These are phyloP conservation scores for Ametastegia equiseti DNA, from an alignment of 2,888 invertebrate species.

Conservation along the genomic window DNA sequence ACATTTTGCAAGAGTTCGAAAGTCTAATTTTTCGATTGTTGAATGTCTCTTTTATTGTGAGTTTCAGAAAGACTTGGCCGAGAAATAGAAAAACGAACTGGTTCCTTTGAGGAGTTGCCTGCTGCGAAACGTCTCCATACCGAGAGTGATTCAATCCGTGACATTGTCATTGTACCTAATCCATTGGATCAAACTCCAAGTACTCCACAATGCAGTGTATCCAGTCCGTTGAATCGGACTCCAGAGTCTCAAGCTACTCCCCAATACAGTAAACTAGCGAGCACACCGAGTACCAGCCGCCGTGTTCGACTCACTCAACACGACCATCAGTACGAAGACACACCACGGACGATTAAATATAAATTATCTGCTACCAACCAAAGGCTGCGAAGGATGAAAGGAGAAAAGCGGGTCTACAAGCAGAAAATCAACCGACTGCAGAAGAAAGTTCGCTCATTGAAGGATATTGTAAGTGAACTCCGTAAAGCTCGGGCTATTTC, in stretches of 20 bases:
- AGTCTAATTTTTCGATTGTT: background rate
- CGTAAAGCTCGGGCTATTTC: slow-evolving; percentile 24
- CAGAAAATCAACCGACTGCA: slow-evolving; percentile 31
- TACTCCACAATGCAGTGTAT: slow-evolving; percentile 12
- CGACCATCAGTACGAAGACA: slow-evolving; percentile 19
- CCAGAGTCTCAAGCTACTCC: slow-evolving; percentile 14
- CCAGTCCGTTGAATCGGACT: background rate
- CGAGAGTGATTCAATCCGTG: slow-evolving; percentile 8
- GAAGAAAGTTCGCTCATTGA: slow-evolving; percentile 36
- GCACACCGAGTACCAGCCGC: slow-evolving; percentile 21
- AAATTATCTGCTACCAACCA: slow-evolving; percentile 24
- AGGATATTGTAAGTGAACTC: too few species aligned
- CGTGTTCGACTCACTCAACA: slow-evolving; percentile 18
- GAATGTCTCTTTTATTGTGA: background rate
- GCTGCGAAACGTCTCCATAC: slow-evolving; percentile 5
- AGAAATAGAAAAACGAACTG: slow-evolving; percentile 12
- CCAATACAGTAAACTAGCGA: slow-evolving; percentile 11
- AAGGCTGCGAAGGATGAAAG: background rate
- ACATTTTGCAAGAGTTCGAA: background rate
- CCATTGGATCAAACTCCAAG: slow-evolving; percentile 28
- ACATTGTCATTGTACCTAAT: slow-evolving; percentile 4
- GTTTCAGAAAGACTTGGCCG: slow-evolving; percentile 7
- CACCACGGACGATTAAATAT: slow-evolving; percentile 5
- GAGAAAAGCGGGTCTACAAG: slow-evolving; percentile 7
- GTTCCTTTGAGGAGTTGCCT: slow-evolving; percentile 4